These are phyloP conservation scores for Dipus sagitta DNA, from an alignment of 2,797 vertebrate genomes.

Conservation along the genomic window DNA sequence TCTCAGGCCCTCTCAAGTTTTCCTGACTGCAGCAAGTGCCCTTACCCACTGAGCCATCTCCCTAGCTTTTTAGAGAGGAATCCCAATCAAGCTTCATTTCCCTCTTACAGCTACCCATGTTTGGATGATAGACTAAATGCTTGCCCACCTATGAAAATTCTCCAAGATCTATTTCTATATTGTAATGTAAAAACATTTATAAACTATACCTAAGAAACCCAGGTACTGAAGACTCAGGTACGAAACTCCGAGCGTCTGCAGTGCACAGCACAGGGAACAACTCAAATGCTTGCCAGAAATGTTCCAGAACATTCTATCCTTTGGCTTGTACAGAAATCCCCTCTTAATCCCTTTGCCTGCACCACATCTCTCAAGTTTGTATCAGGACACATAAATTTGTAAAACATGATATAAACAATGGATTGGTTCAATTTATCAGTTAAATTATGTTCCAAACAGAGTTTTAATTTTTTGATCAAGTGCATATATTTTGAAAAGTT, in stretches of 20 bases:
- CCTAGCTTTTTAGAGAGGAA: too few relatives aligned
- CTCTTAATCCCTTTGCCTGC: too few relatives aligned
- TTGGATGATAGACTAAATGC: not conserved
- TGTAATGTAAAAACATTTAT: not conserved
- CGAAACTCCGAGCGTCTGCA: not conserved
- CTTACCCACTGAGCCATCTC: too few relatives aligned
- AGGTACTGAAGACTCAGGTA: not conserved
- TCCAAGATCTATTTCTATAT: not conserved
- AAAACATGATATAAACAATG: not conserved
- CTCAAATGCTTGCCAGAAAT: not conserved
- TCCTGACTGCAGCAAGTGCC: too few relatives aligned
- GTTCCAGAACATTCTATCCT: not conserved
- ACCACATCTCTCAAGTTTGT: not conserved
- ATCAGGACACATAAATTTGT: not conserved
- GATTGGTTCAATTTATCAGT: not conserved
- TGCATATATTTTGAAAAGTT: not conserved
- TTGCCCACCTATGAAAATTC: not conserved
- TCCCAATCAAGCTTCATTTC: too few relatives aligned
- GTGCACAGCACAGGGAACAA: accelerated
- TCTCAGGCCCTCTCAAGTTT: too few relatives aligned
- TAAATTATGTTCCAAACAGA: not conserved
- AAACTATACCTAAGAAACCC: not conserved
- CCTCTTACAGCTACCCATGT: not conserved
- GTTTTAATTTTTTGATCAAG: not conserved
- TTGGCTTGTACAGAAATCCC: not conserved